Conservation (phyloP, 1,140 invertebrate genomes). For the Pachyrhynchus sulphureomaculatus region DNA sequence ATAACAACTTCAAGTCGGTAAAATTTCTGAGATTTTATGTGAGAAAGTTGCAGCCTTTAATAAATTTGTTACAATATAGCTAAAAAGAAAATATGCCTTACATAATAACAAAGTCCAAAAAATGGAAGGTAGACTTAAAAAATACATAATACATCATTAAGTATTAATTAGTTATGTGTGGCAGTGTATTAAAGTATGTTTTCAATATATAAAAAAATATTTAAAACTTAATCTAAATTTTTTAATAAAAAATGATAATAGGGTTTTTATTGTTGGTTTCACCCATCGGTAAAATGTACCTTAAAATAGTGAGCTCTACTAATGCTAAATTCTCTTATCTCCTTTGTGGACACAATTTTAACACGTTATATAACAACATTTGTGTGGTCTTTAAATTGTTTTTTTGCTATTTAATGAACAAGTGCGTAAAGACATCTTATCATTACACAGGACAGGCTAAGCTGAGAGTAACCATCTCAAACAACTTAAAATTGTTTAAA, state of each 20-base stretch:
- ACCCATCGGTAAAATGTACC: no score
- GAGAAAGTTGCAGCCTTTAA: conserved; percentile 28
- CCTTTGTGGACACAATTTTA: no score
- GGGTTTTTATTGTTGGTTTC: no score
- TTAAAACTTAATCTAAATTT: neutral
- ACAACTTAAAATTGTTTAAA: no score
- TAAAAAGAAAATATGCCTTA: conserved; percentile 23
- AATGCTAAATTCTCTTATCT: no score
- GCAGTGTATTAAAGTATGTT: conserved; percentile 6
- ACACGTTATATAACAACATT: no score
- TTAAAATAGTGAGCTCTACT: no score
- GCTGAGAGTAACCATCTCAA: no score
- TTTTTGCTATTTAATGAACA: no score
- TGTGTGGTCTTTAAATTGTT: no score
- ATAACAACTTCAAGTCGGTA: conserved; percentile 21
- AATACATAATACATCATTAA: conserved; percentile 27
- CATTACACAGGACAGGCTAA: no score
- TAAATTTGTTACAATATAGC: conserved; percentile 25
- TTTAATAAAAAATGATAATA: neutral
- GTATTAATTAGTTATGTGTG: conserved; percentile 10
- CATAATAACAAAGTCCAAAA: conserved; percentile 16
- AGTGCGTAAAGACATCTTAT: no score
- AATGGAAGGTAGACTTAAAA: conserved; percentile 30
- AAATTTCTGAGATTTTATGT: conserved; percentile 23
- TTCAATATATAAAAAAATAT: neutral